Percentiles rank a stretch among this genome's conserved stretches.
These are phyloP conservation scores for Tychaedon coryphoeus DNA, from an alignment of 2,113 vertebrate genomes.

Conservation along the genomic window DNA sequence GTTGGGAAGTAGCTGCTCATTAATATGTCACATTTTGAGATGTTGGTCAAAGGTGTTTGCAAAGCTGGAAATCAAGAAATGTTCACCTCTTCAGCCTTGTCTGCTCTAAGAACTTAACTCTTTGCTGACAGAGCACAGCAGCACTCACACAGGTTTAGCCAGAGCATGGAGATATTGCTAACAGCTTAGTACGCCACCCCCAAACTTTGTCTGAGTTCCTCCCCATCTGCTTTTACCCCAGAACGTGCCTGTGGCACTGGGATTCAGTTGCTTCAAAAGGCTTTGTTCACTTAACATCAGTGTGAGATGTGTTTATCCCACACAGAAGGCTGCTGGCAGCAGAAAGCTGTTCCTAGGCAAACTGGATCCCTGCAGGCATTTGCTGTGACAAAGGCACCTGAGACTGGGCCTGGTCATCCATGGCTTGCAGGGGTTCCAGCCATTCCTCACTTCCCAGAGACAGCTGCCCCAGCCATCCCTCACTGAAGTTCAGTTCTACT, in stretches of 20 bases:
- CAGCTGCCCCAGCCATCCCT: neutral
- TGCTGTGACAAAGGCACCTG: neutral
- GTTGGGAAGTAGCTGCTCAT: neutral
- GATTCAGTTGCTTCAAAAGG: neutral
- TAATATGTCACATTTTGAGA: neutral
- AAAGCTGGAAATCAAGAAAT: conserved; percentile 22
- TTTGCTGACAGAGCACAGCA: neutral
- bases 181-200: neutral
- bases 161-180: neutral
- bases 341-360: neutral
- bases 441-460: neutral
- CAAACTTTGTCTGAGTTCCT: neutral
- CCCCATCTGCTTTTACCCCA: neutral
- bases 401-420: rapidly evolving
- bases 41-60: conserved; percentile 11
- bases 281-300: neutral
- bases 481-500: neutral
- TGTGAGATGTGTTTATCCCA: neutral
- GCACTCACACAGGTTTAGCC: neutral
- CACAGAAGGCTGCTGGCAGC: neutral
- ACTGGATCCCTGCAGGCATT: neutral
- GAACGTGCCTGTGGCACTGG: neutral
- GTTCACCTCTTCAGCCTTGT: neutral
- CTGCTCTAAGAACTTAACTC: neutral
- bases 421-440: neutral